Evolutionary conservation across 2,888 invertebrate genomes (phyloP), one percentile per base, ranked within the genome.

Genomic region (Phyllotreta striolata): DNA sequence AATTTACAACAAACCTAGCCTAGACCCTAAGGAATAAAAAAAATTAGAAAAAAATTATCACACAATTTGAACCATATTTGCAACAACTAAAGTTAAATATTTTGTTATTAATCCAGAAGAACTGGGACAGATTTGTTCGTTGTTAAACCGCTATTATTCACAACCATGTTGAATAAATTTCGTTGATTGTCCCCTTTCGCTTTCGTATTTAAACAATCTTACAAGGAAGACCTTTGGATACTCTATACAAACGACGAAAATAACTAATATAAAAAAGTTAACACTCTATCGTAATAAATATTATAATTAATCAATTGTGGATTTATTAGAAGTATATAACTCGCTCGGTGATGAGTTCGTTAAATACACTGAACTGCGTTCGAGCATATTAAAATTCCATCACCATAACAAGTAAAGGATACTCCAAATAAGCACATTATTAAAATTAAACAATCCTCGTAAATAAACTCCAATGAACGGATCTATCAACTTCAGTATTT

Each of bases 21-120:
- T 51, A 57, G 24, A 35, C 9, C 14, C 34, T 52, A 49, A 47
- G 52, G 43, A 62, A 62, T 62, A 40, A 52, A 62, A 39, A 62
- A 57, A 56, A 52, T 57, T 49, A 57, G 57, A 56, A 56, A 62
- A 62, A 35, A 47, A 63, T 66, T 70, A 73, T 73, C 71, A 73
- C 71, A 73, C 72, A 69, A 66, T 72, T 70, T 72, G 69, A 72
- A 72, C 69, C 72, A 68, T 67, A 70, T 69, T 69, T 57, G 43
- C 43, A 57, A 57, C 38, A 62, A 57, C 41, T 51, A 52, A 46
- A 14, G 8, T 47, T 51, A 51, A 51, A 35, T 35, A n/a, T 37
- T 51, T 37, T 35, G 12, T 35, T 35, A 35, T 35, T 35, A 47
- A n/a, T 44, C 44, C 12, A 44, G 8, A 47, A 47, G 24, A 14